Percentiles rank a stretch among this genome's conserved stretches.
Conservation (phyloP, 1,140 invertebrate species). For the Arion vulgaris region DNA sequence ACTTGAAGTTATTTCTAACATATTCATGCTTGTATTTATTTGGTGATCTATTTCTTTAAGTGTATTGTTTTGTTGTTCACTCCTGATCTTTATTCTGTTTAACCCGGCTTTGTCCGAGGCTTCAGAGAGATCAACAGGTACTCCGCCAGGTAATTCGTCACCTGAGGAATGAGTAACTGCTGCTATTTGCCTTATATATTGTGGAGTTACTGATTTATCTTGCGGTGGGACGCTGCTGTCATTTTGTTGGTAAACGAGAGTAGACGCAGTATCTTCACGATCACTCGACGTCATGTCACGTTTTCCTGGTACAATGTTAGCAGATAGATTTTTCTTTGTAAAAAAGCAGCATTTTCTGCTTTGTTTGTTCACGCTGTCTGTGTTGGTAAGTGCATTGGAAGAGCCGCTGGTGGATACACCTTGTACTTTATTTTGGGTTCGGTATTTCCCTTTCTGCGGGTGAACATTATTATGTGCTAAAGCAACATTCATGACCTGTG, state of each 20-base stretch:
- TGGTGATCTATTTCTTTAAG: not conserved
- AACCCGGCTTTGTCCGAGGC: not conserved
- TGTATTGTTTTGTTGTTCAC: not conserved
- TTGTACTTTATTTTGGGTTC: no score
- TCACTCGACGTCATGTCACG: not conserved
- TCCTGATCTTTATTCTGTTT: not conserved
- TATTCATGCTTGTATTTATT: not conserved
- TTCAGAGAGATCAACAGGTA: not conserved
- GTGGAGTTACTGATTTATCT: not conserved
- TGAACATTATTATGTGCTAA: slow-evolving; percentile 22
- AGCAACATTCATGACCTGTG: slow-evolving; percentile 31
- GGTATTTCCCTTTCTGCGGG: not conserved
- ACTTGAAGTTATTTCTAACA: not conserved
- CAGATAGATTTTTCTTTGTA: not conserved
- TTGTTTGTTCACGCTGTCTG: not conserved
- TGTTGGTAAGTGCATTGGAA: not conserved
- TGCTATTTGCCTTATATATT: not conserved
- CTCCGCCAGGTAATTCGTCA: not conserved
- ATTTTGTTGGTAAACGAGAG: not conserved
- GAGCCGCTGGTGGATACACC: not conserved
- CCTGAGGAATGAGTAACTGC: not conserved
- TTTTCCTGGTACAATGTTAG: not conserved
- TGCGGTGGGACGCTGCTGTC: not conserved
- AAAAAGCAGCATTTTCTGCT: not conserved
- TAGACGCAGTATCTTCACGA: not conserved